Percentiles rank a stretch among this genome's conserved stretches.
Evolutionary conservation across 2,113 vertebrate species (phyloP).

Genomic region (Tonatia bakeri): DNA sequence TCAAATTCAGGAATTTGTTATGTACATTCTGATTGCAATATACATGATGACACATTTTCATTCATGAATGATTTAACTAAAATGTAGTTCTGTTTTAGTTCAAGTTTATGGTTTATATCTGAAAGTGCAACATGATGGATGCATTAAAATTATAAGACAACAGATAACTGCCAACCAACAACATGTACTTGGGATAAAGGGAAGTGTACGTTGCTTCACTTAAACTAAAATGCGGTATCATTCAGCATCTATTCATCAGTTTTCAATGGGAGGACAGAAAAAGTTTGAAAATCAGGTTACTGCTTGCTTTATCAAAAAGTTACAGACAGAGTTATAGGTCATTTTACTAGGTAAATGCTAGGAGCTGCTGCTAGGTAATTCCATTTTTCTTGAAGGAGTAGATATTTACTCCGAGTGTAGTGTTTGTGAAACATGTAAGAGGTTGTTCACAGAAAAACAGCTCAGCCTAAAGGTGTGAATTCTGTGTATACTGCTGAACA

Average conservation of each 20-base stretch:
- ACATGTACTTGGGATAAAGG: background rate
- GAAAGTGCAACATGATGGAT: background rate
- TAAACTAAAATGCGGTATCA: background rate
- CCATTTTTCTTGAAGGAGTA: background rate
- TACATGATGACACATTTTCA: background rate
- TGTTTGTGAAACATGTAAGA: background rate
- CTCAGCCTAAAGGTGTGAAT: background rate
- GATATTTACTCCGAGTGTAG: background rate
- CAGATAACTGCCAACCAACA: background rate
- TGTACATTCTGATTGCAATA: background rate
- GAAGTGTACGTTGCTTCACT: background rate
- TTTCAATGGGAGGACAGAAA: background rate
- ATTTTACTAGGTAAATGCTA: background rate
- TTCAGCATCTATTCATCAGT: background rate
- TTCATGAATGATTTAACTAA: background rate
- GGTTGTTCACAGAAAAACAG: background rate
- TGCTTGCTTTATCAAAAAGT: background rate
- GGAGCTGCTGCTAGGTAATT: background rate
- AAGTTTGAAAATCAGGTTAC: background rate
- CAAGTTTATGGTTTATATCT: background rate
- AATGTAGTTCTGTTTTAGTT: background rate
- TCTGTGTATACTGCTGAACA: background rate
- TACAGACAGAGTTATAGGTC: background rate
- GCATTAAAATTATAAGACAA: accelerated
- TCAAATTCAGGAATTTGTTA: background rate